Evolutionary conservation across 2,888 invertebrate species (phyloP).

Genomic region (Oxyteleia sp.): DNA sequence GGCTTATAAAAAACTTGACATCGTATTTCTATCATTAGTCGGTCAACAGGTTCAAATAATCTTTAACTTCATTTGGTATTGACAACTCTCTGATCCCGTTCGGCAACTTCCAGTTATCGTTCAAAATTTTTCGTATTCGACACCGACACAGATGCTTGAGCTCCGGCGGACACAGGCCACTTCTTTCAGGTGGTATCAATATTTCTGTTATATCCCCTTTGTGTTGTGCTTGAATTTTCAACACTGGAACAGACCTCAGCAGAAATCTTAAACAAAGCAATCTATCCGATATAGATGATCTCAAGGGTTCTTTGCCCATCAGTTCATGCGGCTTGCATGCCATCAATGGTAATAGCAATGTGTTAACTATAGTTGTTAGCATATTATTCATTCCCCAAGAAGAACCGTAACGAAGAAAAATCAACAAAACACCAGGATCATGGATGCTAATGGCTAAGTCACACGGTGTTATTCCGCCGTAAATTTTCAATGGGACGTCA

Average conservation of each 20-base stretch:
- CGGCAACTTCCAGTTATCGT: too few relatives aligned
- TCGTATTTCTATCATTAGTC: too few relatives aligned
- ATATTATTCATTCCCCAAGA: slow-evolving; percentile 89
- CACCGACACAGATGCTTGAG: too few relatives aligned
- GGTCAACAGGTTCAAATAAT: too few relatives aligned
- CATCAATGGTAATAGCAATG: slow-evolving; percentile 90
- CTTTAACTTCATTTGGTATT: too few relatives aligned
- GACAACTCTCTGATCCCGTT: too few relatives aligned
- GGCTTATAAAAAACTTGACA: too few relatives aligned
- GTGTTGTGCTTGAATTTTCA: too few relatives aligned
- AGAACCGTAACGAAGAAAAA: slow-evolving; percentile 89
- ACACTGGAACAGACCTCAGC: slow-evolving; percentile 90
- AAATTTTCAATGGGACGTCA: slow-evolving; percentile 94
- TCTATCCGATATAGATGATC: slow-evolving; percentile 91
- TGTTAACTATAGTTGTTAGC: slow-evolving; percentile 90
- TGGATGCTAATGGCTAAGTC: slow-evolving; percentile 93
- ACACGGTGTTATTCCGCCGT: slow-evolving; percentile 92
- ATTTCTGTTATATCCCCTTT: too few relatives aligned
- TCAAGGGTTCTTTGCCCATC: slow-evolving; percentile 87
- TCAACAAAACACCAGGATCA: slow-evolving; percentile 92
- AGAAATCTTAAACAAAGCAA: slow-evolving; percentile 91
- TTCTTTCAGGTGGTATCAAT: too few relatives aligned
- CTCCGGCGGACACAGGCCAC: too few relatives aligned
- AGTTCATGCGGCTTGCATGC: slow-evolving; percentile 88
- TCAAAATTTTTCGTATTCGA: too few relatives aligned